Base-by-base conservation (phyloP, 2,888 invertebrate genomes). In the Yponomeuta plumbellus region DNA sequence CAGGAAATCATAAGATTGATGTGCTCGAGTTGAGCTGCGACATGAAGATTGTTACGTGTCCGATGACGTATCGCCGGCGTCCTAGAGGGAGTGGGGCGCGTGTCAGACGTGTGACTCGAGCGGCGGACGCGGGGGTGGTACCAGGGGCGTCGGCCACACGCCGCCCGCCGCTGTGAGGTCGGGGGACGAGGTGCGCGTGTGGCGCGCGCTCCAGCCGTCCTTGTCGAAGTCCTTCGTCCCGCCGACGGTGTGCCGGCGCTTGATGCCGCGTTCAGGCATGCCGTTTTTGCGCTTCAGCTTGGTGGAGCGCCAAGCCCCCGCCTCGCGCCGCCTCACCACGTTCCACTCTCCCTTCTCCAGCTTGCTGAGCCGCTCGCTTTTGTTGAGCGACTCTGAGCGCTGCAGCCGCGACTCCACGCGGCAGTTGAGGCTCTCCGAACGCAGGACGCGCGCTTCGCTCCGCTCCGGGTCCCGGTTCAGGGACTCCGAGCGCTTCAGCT, bases 241-340 rank as follows among this genome's bases (percentile, higher is more conserved):
- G 70, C 97, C 97, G 11, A 98, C 97, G 0, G 98, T 98, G 88
- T 98, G 97, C 39, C 98, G 92, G 61, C 98, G 93, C 85, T 97
- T 97, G 76, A 97, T 96, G 70, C 96, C 96, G 71, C 95, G 90
- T 83, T 95, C 95, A n/a, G 94, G 94, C 94, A 94, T 94, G 69
- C 95, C 95, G 82, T 94, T 95, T 85, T 95, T 95, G 71, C 95
- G 88, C 84, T 95, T 95, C 68, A 94, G 85, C 80, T 95, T 95
- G 66, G 93, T 92, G 72, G 91, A 87, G 74, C 93, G 92, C 80
- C 87, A 87, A 65, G 88, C 84, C 73, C 88, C 85, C 66, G 87
- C 83, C 75, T 94, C 94, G 65, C 94, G 92, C 64, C 94, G 88
- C 75, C 94, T 93, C 78, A 93, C 94, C 69, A 93, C 92, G 78